Evolutionary conservation across 2,797 vertebrate genomes (phyloP).

Genomic region (Meriones psammophilus): DNA sequence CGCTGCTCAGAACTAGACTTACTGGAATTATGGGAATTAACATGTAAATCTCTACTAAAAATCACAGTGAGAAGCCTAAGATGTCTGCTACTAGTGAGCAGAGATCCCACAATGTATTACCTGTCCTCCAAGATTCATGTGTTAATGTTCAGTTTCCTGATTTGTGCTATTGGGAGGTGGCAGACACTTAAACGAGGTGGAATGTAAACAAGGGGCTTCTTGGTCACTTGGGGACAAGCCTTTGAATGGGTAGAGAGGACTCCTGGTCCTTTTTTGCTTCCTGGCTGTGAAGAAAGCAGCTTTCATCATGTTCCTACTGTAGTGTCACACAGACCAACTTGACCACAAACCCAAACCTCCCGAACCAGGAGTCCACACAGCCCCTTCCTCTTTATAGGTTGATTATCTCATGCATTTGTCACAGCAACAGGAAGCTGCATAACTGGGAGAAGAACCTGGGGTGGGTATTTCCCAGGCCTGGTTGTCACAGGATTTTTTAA

Average conservation of each 20-base stretch:
- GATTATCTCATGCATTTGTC: background rate
- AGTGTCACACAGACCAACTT: background rate
- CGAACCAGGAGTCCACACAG: background rate
- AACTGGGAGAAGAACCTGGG: background rate
- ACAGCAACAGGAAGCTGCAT: background rate
- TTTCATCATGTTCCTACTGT: background rate
- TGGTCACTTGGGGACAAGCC: background rate
- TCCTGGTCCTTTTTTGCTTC: background rate
- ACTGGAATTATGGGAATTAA: background rate
- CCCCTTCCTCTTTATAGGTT: background rate
- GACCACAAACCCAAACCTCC: no score
- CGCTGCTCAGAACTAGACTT: background rate
- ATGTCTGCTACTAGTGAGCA: background rate
- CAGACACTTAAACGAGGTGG: background rate
- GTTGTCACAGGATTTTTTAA: background rate
- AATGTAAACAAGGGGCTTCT: background rate
- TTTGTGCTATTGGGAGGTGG: background rate
- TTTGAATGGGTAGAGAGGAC: background rate
- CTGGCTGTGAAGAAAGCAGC: background rate
- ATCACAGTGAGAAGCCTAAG: background rate
- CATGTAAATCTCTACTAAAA: background rate
- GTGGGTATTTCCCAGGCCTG: background rate
- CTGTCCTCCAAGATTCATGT: background rate
- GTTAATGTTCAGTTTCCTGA: background rate
- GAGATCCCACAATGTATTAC: background rate